Conservation (phyloP, 2,888 invertebrate genomes). For the Liposcelis brunnea region DNA sequence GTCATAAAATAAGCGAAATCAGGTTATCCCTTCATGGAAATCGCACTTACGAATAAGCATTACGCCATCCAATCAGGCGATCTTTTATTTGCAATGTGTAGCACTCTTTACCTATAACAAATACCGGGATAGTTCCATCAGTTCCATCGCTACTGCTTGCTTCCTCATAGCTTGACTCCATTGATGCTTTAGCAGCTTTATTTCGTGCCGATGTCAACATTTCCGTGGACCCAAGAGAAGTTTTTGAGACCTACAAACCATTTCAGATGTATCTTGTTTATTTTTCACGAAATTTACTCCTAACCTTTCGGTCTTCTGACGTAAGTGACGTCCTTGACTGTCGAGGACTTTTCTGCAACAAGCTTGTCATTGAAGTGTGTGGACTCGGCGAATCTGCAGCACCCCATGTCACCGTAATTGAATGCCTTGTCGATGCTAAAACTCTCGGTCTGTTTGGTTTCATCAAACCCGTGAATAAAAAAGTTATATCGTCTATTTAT, state of each 20-base stretch:
- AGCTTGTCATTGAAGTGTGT: neutral
- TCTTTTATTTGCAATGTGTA: constrained; percentile 3
- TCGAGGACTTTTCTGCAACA: neutral
- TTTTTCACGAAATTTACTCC: too few species aligned
- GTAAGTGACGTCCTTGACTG: neutral
- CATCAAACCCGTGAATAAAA: too few species aligned
- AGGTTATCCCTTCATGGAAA: too few species aligned
- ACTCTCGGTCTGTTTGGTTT: too few species aligned
- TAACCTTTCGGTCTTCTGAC: too few species aligned
- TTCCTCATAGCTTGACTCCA: neutral
- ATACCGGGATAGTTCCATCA: neutral
- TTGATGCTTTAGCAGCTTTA: neutral
- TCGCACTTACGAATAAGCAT: too few species aligned
- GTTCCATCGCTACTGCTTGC: neutral
- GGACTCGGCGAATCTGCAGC: too few species aligned
- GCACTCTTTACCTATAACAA: neutral
- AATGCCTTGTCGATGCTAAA: too few species aligned
- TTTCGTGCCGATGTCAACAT: neutral
- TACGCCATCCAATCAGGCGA: neutral
- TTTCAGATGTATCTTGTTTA: too few species aligned
- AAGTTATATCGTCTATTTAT: too few species aligned
- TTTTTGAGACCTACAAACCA: constrained; percentile 1
- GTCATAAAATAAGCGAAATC: too few species aligned
- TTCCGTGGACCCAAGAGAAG: constrained; percentile 1
- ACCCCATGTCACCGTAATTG: too few species aligned